Evolutionary conservation across 1,140 invertebrate genomes (phyloP), one percentile per base, ranked within the genome.

Genomic region (Bradynema listronoti): DNA sequence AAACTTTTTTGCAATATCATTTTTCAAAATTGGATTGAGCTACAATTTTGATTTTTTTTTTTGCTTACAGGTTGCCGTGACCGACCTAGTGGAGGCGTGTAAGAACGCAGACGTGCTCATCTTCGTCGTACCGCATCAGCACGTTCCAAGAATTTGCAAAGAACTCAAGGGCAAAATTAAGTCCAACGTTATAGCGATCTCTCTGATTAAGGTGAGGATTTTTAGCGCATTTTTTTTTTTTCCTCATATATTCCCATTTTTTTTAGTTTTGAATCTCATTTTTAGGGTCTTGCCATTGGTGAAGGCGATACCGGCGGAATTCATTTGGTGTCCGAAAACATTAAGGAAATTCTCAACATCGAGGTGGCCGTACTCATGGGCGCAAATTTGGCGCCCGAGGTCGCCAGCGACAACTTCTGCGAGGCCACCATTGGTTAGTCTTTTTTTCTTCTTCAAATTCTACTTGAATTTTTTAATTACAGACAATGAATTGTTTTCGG

Each of bases 361-460:
- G 87, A 89, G 42, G 88, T 91, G 69, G 85, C 87, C 46, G 93
- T 96, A 3, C 81, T 99, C 24, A 98, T 98, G 94, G 94, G 94
- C 54, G 94, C 94, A 51, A 98, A 98, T 82, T n/a, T 63, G 59
- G 94, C 94, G 47, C 85, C 86, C 58, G 94, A 98, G 84, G 86
- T 87, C 29, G 95, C 95, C 0, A 86, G 88, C 59, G 92, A 91
- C 77, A 90, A 92, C 79, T 99, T 97, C 80, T 98, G 93, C 80
- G 95, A 99, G 82, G 95, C 95, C 0, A 99, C 95, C 0, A 95
- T 99, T 75, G 93, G 91, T n/a, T n/a, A n/a, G n/a, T n/a, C n/a
- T 81, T 19, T 9, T 49, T 9, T 9, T 9, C 14, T 11, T 11
- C 16, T 11, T 22, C 29, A 9, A 9, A 16, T 9, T 49, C 11